phyloP scores from a whole-genome alignment of 2,797 vertebrate species.

The Coracias cyanogaster region DNA sequence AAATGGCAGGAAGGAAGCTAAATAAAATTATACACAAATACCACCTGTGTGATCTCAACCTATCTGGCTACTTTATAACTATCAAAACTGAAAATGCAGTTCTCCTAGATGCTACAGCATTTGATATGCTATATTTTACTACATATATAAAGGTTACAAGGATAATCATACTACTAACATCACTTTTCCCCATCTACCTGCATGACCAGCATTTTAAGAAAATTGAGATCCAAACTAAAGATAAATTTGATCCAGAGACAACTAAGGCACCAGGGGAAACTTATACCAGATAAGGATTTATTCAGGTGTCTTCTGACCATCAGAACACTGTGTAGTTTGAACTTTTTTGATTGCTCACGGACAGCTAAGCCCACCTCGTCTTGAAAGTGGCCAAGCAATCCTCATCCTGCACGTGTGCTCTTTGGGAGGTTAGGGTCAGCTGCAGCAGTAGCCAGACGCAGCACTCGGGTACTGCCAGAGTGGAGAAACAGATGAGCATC shows the following conservation, averaged over 20 bases:
- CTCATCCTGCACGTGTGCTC: neutral
- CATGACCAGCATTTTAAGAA: neutral
- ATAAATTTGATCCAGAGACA: neutral
- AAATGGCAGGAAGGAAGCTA: neutral
- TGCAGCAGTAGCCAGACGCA: neutral
- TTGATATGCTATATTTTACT: neutral
- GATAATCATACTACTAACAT: neutral
- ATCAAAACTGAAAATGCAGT: accelerated
- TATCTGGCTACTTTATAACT: neutral
- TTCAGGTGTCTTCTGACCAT: neutral
- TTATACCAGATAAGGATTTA: neutral
- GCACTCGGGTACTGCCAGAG: neutral
- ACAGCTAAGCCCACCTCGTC: neutral
- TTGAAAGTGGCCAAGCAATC: neutral
- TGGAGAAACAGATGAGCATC: neutral
- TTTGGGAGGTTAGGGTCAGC: neutral
- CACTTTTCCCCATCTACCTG: neutral
- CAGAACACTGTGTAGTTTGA: neutral
- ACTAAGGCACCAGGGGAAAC: neutral
- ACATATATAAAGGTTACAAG: neutral
- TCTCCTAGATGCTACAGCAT: neutral
- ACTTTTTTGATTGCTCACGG: neutral
- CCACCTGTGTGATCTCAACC: neutral
- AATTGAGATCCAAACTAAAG: neutral
- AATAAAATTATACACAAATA: neutral